Base-by-base conservation (phyloP, 1,140 invertebrate species). In the Zaprionus vittiger region DNA sequence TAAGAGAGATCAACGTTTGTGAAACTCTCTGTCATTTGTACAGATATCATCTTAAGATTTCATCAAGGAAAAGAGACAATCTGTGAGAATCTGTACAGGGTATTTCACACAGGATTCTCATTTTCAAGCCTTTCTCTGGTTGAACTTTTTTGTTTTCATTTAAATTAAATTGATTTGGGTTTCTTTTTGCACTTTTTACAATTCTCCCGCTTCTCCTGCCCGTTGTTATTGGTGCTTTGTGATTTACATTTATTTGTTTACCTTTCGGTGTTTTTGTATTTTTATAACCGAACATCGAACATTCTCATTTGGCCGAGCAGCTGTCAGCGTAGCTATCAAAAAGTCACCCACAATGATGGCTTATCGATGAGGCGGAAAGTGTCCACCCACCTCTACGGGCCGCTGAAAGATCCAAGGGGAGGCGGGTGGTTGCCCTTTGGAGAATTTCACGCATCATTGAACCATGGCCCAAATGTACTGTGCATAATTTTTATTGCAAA, bases 401-500 rank as follows among this genome's bases (percentile, higher is more conserved):
- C 11, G 20, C 28, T 5, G 1, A 15, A 12, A 2, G 12, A 2
- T 20, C 9, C 2, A 24, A 59, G 60, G 38, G 41, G 38, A 41
- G 28, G 17, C 54, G 34, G 20, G n/a, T 11, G 38, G 31, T 38
- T 37, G 28, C 57, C 49, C 31, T 31, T 44, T 63, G 44, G 12
- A 54, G 67, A 37, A 81, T 84, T 90, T 90, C 81, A 84, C 79
- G 81, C 62, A 9, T 73, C 81, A 89, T 79, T 89, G 79, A 73
- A 70, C 72, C 81, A 67, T 75, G 73, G 49, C 81, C 76, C 84
- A 84, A 89, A 89, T 89, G 84, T 89, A 90, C 85, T 90, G 84
- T 89, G 63, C 79, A 79, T 90, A 90, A 89, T 89, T 89, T 89
- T 90, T 89, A 89, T 89, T 84, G 75, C 76, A 84, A 89, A 81